A percentile compares a stretch with the other conserved stretches of the same genome.
phyloP scores from a whole-genome alignment of 2,888 invertebrate species.

The Drosophila lacicola region DNA sequence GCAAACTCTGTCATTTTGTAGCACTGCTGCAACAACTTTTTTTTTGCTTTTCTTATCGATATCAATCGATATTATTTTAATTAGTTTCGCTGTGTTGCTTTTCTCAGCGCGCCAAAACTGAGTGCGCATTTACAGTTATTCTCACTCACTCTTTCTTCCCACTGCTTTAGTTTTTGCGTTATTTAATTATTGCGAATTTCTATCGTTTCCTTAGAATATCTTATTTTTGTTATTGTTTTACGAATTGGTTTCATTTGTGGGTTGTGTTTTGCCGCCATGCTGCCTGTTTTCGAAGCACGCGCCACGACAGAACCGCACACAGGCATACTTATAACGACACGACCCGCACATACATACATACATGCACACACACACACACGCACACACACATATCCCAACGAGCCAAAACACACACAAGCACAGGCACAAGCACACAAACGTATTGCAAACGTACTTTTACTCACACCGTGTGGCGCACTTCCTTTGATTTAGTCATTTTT shows the following conservation, averaged over 20 bases:
- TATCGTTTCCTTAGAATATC: not conserved
- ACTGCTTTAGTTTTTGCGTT: too few relatives aligned
- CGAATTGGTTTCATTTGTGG: constrained; percentile 42
- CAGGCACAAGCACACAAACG: constrained; percentile 40
- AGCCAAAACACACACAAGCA: constrained; percentile 27
- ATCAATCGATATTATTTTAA: constrained; percentile 3
- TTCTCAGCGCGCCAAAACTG: not conserved
- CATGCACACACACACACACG: constrained; percentile 24
- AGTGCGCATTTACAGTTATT: constrained; percentile 4
- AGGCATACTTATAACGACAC: constrained; percentile 42
- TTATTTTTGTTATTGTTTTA: not conserved
- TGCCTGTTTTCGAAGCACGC: constrained; percentile 76
- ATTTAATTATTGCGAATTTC: not conserved
- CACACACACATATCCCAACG: constrained; percentile 34
- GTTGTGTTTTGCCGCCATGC: constrained; percentile 50
- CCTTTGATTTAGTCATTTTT: constrained; percentile 83
- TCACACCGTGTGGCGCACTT: constrained; percentile 79
- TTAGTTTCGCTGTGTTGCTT: not conserved
- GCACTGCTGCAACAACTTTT: not conserved
- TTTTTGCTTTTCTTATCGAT: not conserved
- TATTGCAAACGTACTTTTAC: constrained; percentile 72
- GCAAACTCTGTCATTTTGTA: not conserved
- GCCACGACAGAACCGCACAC: constrained; percentile 67
- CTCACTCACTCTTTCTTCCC: not conserved
- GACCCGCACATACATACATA: constrained; percentile 37